Evolutionary conservation across 2,888 invertebrate genomes (phyloP).

Genomic region (Drosophila antonietae): DNA sequence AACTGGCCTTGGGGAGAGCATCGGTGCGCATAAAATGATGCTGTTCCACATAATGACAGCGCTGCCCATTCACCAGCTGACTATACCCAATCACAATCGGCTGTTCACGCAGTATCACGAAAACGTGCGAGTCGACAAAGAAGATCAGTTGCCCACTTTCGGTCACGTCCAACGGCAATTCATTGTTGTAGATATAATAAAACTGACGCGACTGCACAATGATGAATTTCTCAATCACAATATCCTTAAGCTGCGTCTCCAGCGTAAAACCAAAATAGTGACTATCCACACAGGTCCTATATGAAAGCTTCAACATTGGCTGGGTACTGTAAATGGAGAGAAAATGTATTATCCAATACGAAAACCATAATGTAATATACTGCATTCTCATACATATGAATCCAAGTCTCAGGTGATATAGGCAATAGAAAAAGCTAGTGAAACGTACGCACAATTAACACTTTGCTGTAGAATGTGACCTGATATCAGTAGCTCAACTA

Average conservation of each 20-base stretch:
- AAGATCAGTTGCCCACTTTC: conserved; percentile 61
- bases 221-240: conserved; percentile 80
- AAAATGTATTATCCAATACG: no score
- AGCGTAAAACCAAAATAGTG: conserved; percentile 82
- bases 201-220: conserved; percentile 79
- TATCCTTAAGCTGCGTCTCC: conserved; percentile 52
- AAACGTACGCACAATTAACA: background rate
- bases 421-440: background rate
- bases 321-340: conserved; percentile 48
- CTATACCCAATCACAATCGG: conserved; percentile 79
- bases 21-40: conserved; percentile 81
- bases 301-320: conserved; percentile 69
- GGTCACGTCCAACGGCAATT: conserved; percentile 64
- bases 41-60: conserved; percentile 73
- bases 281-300: conserved; percentile 77
- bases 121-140: conserved; percentile 81
- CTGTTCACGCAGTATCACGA: conserved; percentile 75
- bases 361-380: no score
- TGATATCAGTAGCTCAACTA: background rate
- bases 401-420: background rate
- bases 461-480: background rate
- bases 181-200: conserved; percentile 74
- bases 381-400: background rate
- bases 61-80: conserved; percentile 40
- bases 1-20: conserved; percentile 68